Evolutionary conservation across 2,888 invertebrate genomes (phyloP), one percentile per base, ranked within the genome.

Genomic region (Oxycera nigricornis): DNA sequence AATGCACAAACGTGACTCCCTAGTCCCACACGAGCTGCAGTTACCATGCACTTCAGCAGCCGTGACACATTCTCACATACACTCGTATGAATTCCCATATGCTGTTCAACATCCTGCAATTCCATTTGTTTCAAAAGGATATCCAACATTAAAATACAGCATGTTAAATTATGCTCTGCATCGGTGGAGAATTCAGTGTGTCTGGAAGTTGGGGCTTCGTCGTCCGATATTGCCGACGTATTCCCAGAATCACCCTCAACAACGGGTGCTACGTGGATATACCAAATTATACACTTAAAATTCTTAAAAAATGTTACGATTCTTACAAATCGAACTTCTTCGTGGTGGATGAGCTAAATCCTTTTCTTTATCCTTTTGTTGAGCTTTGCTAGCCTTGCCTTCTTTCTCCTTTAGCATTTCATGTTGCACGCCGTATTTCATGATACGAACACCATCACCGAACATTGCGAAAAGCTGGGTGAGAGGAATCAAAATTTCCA

Each of bases 71-170:
- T 91, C 82, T 91, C 90, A 78, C 92, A 92, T 1, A 92, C 88
- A 76, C 89, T 88, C 7, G 92, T 92, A 81, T 92, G 91, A 74
- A 94, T 88, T 50, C 94, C 94, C 78, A 91, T 91, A 81, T 94
- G 93, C 78, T 90, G 89, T 79, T 93, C 92, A n/a, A 94, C 88
- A 79, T 94, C 92, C 84, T 95, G 95, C 14, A 96, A 87, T 82
- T 95, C 94, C 90, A 95, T 90, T 91, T 99, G 98, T 87, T 97
- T 97, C 14, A 98, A 87, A 62, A 97, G 86, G 79, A 98, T 93
- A 82, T 99, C 98, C 77, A 98, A 87, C 96, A 98, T 97, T 46
- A 98, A 89, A 78, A 98, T 95, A 83, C 96, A 98, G 82, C 97
- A 97, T 0, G 94, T 94, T n/a, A 97, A 87, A 83, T 96, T 95